Evolutionary conservation across 2,797 vertebrate genomes (phyloP), one percentile per base, ranked within the genome.

Genomic region (Dendrocincla fuliginosa): DNA sequence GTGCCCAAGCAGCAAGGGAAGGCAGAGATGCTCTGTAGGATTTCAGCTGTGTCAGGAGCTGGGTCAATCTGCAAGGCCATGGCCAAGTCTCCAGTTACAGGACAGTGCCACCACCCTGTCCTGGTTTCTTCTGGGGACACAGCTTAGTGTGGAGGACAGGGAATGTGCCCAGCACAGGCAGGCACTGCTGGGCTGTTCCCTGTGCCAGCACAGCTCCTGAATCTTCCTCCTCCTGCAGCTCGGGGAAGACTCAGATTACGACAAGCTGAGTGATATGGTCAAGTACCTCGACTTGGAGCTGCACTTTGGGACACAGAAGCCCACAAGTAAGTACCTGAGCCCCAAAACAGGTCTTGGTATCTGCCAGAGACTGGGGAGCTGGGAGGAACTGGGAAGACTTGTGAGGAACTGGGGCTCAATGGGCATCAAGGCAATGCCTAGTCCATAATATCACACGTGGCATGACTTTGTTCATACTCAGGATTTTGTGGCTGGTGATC

Each of bases 211-310:
- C 19, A 2, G 32, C 50, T 52, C 39, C 78, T 42, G 71, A 85
- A 53, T 16, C 27, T 70, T 69, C 37, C 59, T 97, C 33, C 47
- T 95, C n/a, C 50, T 10, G 23, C 95, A 99, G 99, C 98, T 99
- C 0, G 98, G 99, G 55, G 99, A 99, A 55, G 99, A 99, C 71
- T 99, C 99, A 0, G 99, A 99, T 71, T 99, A 99, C 0, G 99
- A 99, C 96, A 99, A 99, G 93, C 98, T 99, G 97, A 99, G 98
- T 2, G 99, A 99, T 91, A 99, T 99, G 99, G 99, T 99, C 97
- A 99, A 99, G 93, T 99, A 98, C 95, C 97, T 99, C 5, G 99
- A 99, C 97, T 98, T 99, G 94, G 99, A 99, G 97, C 98, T 99
- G 93, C 99, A 99, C 96, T 99, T 99, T 0, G 99, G 99, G 73